Evolutionary conservation across 1,140 invertebrate species (phyloP).

Genomic region (Xylocopa sonorina): DNA sequence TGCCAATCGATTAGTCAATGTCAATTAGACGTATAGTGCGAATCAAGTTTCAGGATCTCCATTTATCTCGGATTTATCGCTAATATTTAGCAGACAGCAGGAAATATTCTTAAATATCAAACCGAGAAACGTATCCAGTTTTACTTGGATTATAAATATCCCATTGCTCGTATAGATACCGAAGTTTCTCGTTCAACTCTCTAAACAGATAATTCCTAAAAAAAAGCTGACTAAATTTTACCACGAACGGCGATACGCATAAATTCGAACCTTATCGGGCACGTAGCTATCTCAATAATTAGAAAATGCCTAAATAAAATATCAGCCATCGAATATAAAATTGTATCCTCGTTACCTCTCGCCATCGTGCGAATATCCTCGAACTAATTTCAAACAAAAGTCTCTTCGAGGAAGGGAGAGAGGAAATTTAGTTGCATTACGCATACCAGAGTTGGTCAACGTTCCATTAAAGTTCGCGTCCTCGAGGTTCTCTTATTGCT

Average conservation of each 20-base stretch:
- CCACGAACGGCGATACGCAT: background rate
- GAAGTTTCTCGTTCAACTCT: background rate
- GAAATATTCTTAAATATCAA: background rate
- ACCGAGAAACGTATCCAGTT: background rate
- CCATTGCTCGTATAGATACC: background rate
- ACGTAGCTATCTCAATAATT: background rate
- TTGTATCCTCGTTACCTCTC: too few relatives aligned
- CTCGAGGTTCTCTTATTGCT: constrained; percentile 6
- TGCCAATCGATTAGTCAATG: background rate
- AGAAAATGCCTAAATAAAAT: background rate
- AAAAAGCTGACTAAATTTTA: background rate
- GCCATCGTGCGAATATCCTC: too few relatives aligned
- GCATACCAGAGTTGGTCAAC: background rate
- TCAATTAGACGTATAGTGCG: background rate
- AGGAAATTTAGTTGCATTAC: background rate
- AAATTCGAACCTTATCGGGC: background rate
- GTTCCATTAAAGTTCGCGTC: background rate
- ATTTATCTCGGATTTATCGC: background rate
- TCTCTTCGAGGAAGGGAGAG: background rate
- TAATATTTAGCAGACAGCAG: too few relatives aligned
- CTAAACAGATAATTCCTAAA: background rate
- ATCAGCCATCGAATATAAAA: background rate
- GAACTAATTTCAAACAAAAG: too few relatives aligned
- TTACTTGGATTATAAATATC: background rate
- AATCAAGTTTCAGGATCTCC: background rate